A percentile compares a stretch with the other conserved stretches of the same genome.
Conservation (phyloP, 2,888 invertebrate species). For the Eledona agricola region DNA sequence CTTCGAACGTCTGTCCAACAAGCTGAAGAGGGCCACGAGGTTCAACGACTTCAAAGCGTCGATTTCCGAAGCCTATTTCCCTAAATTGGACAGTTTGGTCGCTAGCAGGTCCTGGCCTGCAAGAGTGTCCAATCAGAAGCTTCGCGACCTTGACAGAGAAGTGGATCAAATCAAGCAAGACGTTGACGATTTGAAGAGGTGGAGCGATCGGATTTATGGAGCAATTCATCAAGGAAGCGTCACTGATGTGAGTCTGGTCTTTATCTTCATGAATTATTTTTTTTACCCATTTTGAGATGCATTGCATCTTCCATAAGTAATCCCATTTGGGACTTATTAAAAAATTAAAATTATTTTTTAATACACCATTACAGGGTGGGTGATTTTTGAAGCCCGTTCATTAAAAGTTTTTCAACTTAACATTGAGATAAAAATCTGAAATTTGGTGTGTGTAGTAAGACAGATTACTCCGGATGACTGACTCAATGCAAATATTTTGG, state of each 20-base stretch:
- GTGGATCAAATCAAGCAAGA: constrained; percentile 73
- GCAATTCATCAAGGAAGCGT: constrained; percentile 73
- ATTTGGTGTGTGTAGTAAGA: too few relatives aligned
- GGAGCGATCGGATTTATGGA: constrained; percentile 76
- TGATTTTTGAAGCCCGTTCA: too few relatives aligned
- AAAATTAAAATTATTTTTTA: too few relatives aligned
- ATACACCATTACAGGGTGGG: too few relatives aligned
- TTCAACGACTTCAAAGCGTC: constrained; percentile 73
- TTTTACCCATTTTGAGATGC: not conserved
- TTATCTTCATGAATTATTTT: not conserved
- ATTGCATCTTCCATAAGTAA: too few relatives aligned
- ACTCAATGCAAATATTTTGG: too few relatives aligned
- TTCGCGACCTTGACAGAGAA: constrained; percentile 72
- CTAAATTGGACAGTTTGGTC: constrained; percentile 80
- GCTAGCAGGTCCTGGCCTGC: constrained; percentile 79
- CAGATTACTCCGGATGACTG: too few relatives aligned
- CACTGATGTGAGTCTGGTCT: constrained; percentile 64
- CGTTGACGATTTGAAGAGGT: constrained; percentile 74
- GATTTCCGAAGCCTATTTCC: constrained; percentile 81
- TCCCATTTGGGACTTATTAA: too few relatives aligned
- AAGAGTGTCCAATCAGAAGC: constrained; percentile 66
- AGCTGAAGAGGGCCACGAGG: constrained; percentile 69
- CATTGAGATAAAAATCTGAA: too few relatives aligned
- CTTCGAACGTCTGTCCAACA: constrained; percentile 77
- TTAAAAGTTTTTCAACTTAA: too few relatives aligned